Percentiles rank a stretch among this genome's conserved stretches.
Evolutionary conservation across 1,140 invertebrate species (phyloP).

Genomic region (Nephila pilipes): DNA sequence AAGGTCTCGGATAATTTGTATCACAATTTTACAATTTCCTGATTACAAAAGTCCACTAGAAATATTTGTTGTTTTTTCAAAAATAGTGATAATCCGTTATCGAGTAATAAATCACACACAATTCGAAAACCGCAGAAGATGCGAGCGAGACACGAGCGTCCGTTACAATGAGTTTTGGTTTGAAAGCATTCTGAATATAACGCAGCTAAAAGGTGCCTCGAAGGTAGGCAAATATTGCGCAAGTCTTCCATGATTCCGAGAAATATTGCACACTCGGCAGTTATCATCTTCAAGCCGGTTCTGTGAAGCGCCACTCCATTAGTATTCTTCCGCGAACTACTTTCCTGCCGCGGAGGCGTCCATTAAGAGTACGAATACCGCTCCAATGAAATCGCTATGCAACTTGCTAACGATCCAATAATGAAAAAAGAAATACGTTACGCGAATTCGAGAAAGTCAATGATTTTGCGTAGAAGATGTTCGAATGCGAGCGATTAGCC

Average conservation of each 20-base stretch:
- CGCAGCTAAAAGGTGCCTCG: slow-evolving; percentile 49
- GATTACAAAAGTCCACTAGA: background rate
- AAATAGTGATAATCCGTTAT: slow-evolving; percentile 8
- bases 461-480: slow-evolving; percentile 5
- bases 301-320: slow-evolving; percentile 68
- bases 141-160: background rate
- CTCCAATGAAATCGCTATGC: background rate
- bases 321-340: slow-evolving; percentile 74
- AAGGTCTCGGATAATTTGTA: background rate
- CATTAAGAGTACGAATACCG: slow-evolving; percentile 6
- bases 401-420: background rate
- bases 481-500: background rate
- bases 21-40: background rate
- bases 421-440: background rate
- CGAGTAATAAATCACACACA: background rate
- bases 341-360: slow-evolving; percentile 55
- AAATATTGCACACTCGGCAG: slow-evolving; percentile 72
- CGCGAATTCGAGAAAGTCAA: background rate
- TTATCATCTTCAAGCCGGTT: slow-evolving; percentile 74
- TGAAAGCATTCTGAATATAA: slow-evolving; percentile 67
- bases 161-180: slow-evolving; percentile 63
- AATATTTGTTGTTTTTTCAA: background rate
- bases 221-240: slow-evolving; percentile 71
- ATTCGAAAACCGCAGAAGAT: slow-evolving; percentile 20
- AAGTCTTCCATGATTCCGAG: slow-evolving; percentile 44